Percentiles rank a stretch among this genome's conserved stretches.
Evolutionary conservation across 2,888 invertebrate genomes (phyloP).

Genomic region (Colostygia pectinataria): DNA sequence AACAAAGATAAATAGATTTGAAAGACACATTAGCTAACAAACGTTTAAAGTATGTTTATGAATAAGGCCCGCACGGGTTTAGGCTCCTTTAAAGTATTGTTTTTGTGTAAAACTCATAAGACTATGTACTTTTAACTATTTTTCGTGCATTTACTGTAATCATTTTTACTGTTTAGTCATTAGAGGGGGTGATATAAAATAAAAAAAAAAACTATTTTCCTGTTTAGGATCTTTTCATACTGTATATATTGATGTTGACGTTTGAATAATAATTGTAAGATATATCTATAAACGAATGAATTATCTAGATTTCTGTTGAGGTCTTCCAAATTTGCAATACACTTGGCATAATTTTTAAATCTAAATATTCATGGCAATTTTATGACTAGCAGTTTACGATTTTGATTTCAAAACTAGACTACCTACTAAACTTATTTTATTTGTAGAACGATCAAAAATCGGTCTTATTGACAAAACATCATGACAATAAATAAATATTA

Average conservation of each 20-base stretch:
- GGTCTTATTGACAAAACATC: conserved; percentile 53
- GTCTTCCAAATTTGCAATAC: conserved; percentile 30
- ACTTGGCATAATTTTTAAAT: conserved; percentile 26
- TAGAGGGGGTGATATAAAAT: conserved; percentile 75
- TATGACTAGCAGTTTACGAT: conserved; percentile 29
- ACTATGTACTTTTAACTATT: conserved; percentile 72
- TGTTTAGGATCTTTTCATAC: conserved; percentile 64
- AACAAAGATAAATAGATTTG: too few relatives aligned
- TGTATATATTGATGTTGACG: conserved; percentile 66
- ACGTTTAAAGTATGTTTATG: too few relatives aligned
- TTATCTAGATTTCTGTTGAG: conserved; percentile 28
- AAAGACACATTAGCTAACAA: too few relatives aligned
- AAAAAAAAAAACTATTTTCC: conserved; percentile 66
- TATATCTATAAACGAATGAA: conserved; percentile 40
- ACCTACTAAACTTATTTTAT: conserved; percentile 43
- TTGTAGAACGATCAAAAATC: conserved; percentile 36
- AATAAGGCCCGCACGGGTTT: too few relatives aligned
- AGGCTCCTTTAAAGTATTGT: conserved; percentile 61
- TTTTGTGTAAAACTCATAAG: conserved; percentile 66
- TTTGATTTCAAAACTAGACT: conserved; percentile 39
- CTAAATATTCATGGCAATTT: conserved; percentile 19
- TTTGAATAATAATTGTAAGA: conserved; percentile 61
- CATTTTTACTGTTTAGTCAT: conserved; percentile 73
- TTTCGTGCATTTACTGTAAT: conserved; percentile 83
- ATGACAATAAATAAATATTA: conserved; percentile 75